Evolutionary conservation across 1,140 invertebrate genomes (phyloP).

Genomic region (Drosophila oshimai): DNA sequence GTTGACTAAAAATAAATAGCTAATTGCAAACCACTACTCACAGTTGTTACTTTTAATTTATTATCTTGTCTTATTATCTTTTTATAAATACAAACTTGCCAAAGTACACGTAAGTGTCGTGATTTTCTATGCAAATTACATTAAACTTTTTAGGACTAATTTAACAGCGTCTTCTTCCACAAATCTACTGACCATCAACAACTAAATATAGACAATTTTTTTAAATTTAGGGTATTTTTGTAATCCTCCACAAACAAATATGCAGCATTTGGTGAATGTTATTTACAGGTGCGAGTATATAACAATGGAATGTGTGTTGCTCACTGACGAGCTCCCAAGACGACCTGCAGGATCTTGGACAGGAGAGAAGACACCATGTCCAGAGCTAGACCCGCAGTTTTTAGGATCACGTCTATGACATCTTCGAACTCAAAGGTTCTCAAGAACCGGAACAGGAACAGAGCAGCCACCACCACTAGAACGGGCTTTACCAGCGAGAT

Average conservation of each 20-base stretch:
- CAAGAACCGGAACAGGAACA: conserved; percentile 30
- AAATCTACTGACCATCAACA: no score
- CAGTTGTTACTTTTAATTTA: no score
- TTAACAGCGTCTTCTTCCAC: no score
- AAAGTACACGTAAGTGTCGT: no score
- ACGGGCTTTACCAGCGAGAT: conserved; percentile 43
- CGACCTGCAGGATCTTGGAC: background rate
- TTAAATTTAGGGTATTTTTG: no score
- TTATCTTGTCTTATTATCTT: no score
- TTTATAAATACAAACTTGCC: no score
- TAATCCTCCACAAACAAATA: background rate
- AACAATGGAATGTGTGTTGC: background rate
- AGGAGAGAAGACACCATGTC: background rate
- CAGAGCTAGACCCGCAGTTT: background rate
- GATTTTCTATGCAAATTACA: no score
- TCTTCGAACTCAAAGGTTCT: background rate
- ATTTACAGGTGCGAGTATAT: background rate
- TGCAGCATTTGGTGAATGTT: background rate
- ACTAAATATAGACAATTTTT: no score
- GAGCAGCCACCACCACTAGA: conserved; percentile 10
- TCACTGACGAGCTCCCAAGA: background rate
- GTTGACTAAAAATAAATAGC: no score
- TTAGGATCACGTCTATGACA: conserved; percentile 5
- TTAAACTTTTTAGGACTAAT: background rate
- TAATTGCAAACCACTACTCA: no score